These are phyloP conservation scores for Lepeophtheirus salmonis DNA, from an alignment of 1,140 invertebrate genomes.

Conservation along the genomic window DNA sequence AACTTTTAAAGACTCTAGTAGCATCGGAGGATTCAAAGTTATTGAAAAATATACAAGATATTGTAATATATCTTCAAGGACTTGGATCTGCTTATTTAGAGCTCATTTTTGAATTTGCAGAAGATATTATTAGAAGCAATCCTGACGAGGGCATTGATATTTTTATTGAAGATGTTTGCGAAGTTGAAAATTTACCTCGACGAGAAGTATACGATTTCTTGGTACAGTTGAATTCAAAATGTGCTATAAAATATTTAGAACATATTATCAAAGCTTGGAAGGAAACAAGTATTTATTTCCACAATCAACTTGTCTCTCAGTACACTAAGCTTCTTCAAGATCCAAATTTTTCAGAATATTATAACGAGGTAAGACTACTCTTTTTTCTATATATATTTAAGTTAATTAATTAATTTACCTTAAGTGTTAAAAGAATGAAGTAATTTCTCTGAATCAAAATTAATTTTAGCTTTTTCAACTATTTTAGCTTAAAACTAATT, in stretches of 20 bases:
- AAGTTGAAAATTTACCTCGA: conserved; percentile 69
- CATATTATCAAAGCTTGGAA: conserved; percentile 76
- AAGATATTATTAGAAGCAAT: conserved; percentile 66
- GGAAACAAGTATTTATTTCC: conserved; percentile 63
- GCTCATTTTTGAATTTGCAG: conserved; percentile 82
- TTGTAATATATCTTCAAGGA: conserved; percentile 77
- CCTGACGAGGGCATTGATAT: conserved; percentile 80
- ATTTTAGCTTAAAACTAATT: background rate
- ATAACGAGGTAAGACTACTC: background rate
- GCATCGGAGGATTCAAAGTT: conserved; percentile 48
- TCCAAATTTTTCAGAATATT: conserved; percentile 1
- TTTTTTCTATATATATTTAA: no score
- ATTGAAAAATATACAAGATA: conserved; percentile 51
- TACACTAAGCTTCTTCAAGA: conserved; percentile 44
- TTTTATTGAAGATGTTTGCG: conserved; percentile 73
- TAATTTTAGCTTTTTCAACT: no score
- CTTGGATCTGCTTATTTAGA: conserved; percentile 65
- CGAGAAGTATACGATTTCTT: conserved; percentile 74
- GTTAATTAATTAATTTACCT: no score
- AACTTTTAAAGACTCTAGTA: conserved; percentile 41
- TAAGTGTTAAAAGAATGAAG: no score
- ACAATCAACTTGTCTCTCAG: conserved; percentile 71
- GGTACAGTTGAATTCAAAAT: conserved; percentile 48
- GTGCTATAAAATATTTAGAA: conserved; percentile 81
- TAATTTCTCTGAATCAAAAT: no score